Evolutionary conservation across 2,797 vertebrate species (phyloP).

Genomic region (Steatocranus sp.): DNA sequence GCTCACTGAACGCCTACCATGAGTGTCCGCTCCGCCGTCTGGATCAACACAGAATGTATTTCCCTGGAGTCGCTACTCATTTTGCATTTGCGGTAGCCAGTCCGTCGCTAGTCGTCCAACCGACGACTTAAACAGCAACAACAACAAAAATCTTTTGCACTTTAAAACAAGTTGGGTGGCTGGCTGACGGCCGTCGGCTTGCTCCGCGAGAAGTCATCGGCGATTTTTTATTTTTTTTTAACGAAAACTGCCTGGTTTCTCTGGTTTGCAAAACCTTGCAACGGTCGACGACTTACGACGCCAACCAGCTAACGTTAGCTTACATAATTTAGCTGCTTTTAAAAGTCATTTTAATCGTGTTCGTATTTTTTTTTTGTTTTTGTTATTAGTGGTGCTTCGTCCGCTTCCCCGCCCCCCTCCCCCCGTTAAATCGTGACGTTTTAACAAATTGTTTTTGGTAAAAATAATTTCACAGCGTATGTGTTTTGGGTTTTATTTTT

Average conservation of each 20-base stretch:
- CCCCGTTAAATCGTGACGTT: conserved; percentile 44
- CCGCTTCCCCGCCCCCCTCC: conserved; percentile 31
- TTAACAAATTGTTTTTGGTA: conserved; percentile 24
- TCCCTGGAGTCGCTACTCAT: conserved; percentile 65
- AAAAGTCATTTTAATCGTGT: conserved; percentile 31
- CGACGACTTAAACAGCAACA: conserved; percentile 58
- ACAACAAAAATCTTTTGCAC: conserved; percentile 69
- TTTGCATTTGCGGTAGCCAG: conserved; percentile 60
- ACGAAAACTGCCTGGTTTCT: conserved; percentile 37
- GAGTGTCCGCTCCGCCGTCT: conserved; percentile 68
- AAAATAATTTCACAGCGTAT: conserved; percentile 20
- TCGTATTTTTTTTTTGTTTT: conserved; percentile 16
- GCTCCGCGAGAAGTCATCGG: conserved; percentile 47
- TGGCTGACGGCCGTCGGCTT: conserved; percentile 50
- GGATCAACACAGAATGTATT: conserved; percentile 73
- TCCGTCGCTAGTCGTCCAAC: conserved; percentile 55
- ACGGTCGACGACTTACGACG: conserved; percentile 34
- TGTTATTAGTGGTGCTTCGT: conserved; percentile 51
- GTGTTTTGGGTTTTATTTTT: background rate
- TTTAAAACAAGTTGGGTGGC: conserved; percentile 74
- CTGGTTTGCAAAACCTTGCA: conserved; percentile 35
- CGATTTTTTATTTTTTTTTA: conserved; percentile 14
- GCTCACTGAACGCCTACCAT: conserved; percentile 71
- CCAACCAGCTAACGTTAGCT: conserved; percentile 30
- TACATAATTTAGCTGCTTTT: conserved; percentile 53